Evolutionary conservation across 2,888 invertebrate genomes (phyloP).

Genomic region (Watsonalla cultraria): DNA sequence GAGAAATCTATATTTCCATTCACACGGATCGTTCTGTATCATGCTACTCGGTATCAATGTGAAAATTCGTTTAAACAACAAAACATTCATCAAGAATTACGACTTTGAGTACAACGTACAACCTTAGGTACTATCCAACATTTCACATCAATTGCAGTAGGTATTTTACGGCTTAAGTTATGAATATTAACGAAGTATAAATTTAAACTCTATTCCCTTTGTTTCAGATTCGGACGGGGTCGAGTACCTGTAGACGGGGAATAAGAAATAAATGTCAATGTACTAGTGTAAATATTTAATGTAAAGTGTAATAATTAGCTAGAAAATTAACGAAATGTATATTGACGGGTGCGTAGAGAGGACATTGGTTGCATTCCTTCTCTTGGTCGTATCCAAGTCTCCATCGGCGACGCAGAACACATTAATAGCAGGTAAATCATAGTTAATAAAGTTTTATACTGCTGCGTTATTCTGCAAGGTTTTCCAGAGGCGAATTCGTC

Average conservation of each 20-base stretch:
- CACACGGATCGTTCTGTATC: too few relatives aligned
- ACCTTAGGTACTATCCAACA: background rate
- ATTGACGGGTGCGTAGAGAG: slow-evolving; percentile 47
- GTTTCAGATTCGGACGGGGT: slow-evolving; percentile 57
- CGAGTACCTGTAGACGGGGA: slow-evolving; percentile 21
- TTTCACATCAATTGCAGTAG: background rate
- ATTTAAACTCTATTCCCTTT: slow-evolving; percentile 22
- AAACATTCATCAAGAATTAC: background rate
- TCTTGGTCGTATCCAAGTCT: slow-evolving; percentile 52
- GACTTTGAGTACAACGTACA: background rate
- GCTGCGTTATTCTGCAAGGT: too few relatives aligned
- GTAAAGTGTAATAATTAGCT: slow-evolving; percentile 36
- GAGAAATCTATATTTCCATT: too few relatives aligned
- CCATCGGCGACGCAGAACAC: slow-evolving; percentile 62
- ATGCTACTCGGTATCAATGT: too few relatives aligned
- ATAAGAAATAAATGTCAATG: slow-evolving; percentile 28
- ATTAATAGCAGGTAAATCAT: slow-evolving; percentile 54
- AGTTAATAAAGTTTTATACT: too few relatives aligned
- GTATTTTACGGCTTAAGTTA: background rate
- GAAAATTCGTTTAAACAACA: background rate
- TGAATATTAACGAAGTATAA: background rate
- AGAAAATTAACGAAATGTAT: slow-evolving; percentile 60
- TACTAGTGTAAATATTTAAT: slow-evolving; percentile 32
- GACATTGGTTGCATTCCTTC: slow-evolving; percentile 50
- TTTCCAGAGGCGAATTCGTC: too few relatives aligned